Evolutionary conservation across 2,888 invertebrate species (phyloP).

Genomic region (Acheta domesticus): DNA sequence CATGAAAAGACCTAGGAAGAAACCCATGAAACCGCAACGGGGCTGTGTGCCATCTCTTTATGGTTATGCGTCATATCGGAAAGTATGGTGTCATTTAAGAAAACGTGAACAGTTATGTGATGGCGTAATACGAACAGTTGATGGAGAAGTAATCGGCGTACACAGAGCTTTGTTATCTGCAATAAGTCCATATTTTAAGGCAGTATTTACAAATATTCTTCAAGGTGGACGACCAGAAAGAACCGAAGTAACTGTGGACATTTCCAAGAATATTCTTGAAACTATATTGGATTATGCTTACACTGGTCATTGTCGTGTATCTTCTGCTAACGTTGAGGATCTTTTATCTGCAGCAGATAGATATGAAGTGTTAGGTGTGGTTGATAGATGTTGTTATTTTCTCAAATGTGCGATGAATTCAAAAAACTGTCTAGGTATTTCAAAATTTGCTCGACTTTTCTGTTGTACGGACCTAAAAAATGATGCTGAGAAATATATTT

Average conservation of each 20-base stretch:
- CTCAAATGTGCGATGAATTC: constrained; percentile 60
- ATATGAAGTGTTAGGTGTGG: constrained; percentile 67
- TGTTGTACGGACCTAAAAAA: constrained; percentile 66
- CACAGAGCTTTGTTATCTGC: constrained; percentile 70
- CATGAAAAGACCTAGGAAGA: not conserved
- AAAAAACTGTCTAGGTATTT: constrained; percentile 68
- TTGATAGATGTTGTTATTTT: constrained; percentile 66
- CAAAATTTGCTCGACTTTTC: constrained; percentile 66
- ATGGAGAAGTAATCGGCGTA: constrained; percentile 59
- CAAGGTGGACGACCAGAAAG: constrained; percentile 44
- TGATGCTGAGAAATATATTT: constrained; percentile 57
- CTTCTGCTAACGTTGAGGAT: constrained; percentile 64
- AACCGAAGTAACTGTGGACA: constrained; percentile 39
- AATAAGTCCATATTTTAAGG: constrained; percentile 70
- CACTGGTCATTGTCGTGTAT: constrained; percentile 63
- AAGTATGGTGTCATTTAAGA: constrained; percentile 63
- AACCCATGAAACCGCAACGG: not conserved
- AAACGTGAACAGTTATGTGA: constrained; percentile 54
- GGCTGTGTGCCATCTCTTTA: constrained; percentile 2
- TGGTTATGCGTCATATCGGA: not conserved
- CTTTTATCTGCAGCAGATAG: constrained; percentile 68
- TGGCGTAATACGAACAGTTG: constrained; percentile 62
- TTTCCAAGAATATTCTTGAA: constrained; percentile 58
- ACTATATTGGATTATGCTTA: constrained; percentile 72
- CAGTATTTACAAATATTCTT: constrained; percentile 67